Base-by-base conservation (phyloP, 2,797 vertebrate genomes). In the Megaceryle alcyon region DNA sequence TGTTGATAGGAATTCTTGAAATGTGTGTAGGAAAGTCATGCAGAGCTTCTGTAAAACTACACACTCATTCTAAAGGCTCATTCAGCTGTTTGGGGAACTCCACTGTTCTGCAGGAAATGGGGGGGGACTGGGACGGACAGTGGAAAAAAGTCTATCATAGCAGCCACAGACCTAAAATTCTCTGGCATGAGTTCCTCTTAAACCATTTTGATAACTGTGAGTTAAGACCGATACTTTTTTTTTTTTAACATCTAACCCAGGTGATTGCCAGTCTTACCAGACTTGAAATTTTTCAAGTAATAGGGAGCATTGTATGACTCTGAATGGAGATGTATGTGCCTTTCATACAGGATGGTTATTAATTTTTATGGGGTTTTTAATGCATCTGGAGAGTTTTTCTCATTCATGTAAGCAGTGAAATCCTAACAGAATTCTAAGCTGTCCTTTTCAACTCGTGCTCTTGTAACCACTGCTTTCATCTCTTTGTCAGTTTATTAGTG, bases 81-180 rank as follows among this genome's bases (percentile, higher is more conserved):
- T 63, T 93, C 35, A 35, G 54, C 70, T 49, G 6, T 61, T 78
- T 33, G 29, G 49, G 31, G 56, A 76, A 12, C 9, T 14, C 2
- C 15, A 6, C 12, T 46, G 7, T 61, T 70, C n/a, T 77, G 22
- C 66, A 60, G 66, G 44, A 56, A 78, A 48, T 2, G 9, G 7
- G 6, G 2, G 4, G 3, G 23, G n/a, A 10, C n/a, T n/a, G n/a
- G n/a, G n/a, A n/a, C n/a, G n/a, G n/a, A 3, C 2, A 2, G 13
- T 61, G 66, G 13, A 18, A 84, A 35, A 84, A 92, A 64, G 11
- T 20, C 26, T 80, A 2, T 48, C 8, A 4, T 33, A 76, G 61
- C 21, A 83, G 25, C 63, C 12, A 85, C 28, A 82, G 43, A 72
- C 33, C 41, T 83, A 37, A 61, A 94, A 73, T 51, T 6, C 8